phyloP scores from a whole-genome alignment of 2,888 invertebrate genomes.

The Choristoneura rosaceana region DNA sequence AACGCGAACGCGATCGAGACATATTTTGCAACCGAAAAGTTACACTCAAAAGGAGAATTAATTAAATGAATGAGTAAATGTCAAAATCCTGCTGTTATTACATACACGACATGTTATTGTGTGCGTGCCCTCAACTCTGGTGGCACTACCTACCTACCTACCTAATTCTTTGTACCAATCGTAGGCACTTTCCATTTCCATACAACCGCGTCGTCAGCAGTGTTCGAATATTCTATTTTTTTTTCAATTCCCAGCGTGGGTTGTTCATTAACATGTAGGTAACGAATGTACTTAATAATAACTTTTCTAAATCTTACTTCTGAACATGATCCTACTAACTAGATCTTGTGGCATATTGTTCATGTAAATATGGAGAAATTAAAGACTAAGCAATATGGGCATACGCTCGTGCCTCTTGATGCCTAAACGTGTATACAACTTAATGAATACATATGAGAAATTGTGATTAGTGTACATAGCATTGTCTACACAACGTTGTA shows the following conservation, averaged over 20 bases:
- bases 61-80: too few species aligned
- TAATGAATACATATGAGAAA: conserved; percentile 81
- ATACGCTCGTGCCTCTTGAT: conserved; percentile 76
- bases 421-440: conserved; percentile 82
- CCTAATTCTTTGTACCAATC: too few species aligned
- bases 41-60: too few species aligned
- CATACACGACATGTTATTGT: too few species aligned
- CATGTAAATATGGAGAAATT: conserved; percentile 81
- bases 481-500: conserved; percentile 67
- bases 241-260: background rate
- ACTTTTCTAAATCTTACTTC: conserved; percentile 16
- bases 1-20: too few species aligned
- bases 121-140: too few species aligned
- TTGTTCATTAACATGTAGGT: background rate
- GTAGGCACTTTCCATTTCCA: too few species aligned
- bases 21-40: too few species aligned
- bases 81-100: too few species aligned
- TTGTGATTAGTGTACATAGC: conserved; percentile 76
- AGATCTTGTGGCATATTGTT: conserved; percentile 57
- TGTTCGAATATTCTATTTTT: too few species aligned
- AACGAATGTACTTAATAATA: conserved; percentile 25
- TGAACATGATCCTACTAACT: conserved; percentile 22
- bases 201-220: too few species aligned
- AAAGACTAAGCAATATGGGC: conserved; percentile 77
- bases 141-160: too few species aligned